Conservation (phyloP, 1,140 invertebrate genomes). For the Brachionus sp. region DNA sequence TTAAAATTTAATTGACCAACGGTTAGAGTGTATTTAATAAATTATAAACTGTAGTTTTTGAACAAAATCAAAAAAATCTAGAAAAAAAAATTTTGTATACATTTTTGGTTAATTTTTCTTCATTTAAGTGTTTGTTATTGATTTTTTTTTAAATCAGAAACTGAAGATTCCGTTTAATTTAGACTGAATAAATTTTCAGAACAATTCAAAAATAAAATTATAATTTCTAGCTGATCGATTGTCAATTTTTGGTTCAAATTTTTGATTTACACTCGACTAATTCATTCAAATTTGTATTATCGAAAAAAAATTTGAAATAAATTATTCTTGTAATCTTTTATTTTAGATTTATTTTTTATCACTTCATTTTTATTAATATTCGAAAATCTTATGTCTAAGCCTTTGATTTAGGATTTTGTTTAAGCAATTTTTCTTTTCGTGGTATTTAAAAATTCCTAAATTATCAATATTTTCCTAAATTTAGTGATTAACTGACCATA, state of each 20-base stretch:
- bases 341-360: background rate
- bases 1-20: background rate
- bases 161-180: background rate
- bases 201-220: background rate
- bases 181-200: background rate
- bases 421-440: background rate
- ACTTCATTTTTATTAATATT: background rate
- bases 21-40: background rate
- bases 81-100: no score
- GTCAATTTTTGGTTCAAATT: background rate
- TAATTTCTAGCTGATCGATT: background rate
- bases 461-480: background rate
- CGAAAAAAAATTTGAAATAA: background rate
- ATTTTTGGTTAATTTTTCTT: background rate
- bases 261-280: background rate
- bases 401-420: background rate
- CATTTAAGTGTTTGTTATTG: background rate
- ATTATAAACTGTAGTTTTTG: background rate
- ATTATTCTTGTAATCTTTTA: background rate
- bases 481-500: background rate
- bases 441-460: background rate
- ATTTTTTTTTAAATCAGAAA: background rate
- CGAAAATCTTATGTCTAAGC: background rate
- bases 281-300: background rate
- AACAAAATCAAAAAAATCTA: no score